Evolutionary conservation across 2,888 invertebrate genomes (phyloP).

Genomic region (Oligia fasciuncula): DNA sequence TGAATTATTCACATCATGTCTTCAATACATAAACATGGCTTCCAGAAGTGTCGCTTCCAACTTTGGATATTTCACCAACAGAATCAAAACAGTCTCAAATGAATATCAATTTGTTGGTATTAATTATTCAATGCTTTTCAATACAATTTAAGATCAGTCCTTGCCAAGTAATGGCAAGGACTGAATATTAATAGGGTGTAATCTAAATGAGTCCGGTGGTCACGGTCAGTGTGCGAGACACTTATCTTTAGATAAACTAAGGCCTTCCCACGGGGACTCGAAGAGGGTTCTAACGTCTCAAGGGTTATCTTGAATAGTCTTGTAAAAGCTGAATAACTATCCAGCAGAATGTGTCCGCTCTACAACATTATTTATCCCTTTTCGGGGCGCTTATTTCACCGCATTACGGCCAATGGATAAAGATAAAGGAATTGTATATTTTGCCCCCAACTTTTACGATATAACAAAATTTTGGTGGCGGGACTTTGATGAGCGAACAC

Average conservation of each 20-base stretch:
- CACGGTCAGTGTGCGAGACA: slow-evolving; percentile 74
- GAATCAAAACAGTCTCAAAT: slow-evolving; percentile 39
- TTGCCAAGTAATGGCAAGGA: slow-evolving; percentile 28
- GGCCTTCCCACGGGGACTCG: slow-evolving; percentile 71
- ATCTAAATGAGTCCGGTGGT: slow-evolving; percentile 71
- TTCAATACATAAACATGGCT: slow-evolving; percentile 22
- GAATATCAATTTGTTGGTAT: slow-evolving; percentile 50
- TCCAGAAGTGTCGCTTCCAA: slow-evolving; percentile 26
- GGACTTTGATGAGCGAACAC: slow-evolving; percentile 38
- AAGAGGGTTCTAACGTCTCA: slow-evolving; percentile 71
- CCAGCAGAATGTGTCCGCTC: slow-evolving; percentile 65
- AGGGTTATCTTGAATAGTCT: slow-evolving; percentile 78
- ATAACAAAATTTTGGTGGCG: slow-evolving; percentile 26
- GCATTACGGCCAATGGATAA: slow-evolving; percentile 55
- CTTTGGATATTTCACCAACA: slow-evolving; percentile 36
- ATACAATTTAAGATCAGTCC: slow-evolving; percentile 56
- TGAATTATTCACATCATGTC: slow-evolving; percentile 29
- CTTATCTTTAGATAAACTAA: slow-evolving; percentile 73
- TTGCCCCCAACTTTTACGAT: slow-evolving; percentile 38
- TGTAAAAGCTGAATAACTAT: slow-evolving; percentile 74
- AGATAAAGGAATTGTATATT: slow-evolving; percentile 55
- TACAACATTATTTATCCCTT: slow-evolving; percentile 65
- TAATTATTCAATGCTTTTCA: slow-evolving; percentile 55
- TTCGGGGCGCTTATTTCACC: slow-evolving; percentile 57
- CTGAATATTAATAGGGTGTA: slow-evolving; percentile 64